Evolutionary conservation across 1,140 invertebrate species (phyloP).

Genomic region (Drosophila varians): DNA sequence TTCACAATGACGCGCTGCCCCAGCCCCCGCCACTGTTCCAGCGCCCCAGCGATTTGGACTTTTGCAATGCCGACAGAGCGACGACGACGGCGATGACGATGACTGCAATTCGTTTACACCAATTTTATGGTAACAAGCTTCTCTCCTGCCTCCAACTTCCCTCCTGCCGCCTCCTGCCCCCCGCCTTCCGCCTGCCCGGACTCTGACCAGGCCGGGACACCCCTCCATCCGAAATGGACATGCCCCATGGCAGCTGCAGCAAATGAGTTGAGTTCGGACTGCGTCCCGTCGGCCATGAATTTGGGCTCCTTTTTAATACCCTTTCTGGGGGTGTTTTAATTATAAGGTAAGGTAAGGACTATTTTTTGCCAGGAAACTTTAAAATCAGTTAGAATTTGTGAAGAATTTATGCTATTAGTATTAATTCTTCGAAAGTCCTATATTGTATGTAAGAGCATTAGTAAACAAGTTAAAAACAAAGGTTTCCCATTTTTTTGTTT

Average conservation of each 20-base stretch:
- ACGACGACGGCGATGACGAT: slow-evolving; percentile 34
- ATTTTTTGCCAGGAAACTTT: too few relatives aligned
- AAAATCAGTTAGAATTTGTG: too few relatives aligned
- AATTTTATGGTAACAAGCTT: slow-evolving; percentile 83
- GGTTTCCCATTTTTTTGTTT: slow-evolving; percentile 11
- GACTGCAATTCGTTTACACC: slow-evolving; percentile 83
- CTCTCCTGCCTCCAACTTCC: slow-evolving; percentile 12
- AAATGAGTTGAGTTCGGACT: slow-evolving; percentile 46
- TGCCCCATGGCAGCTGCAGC: slow-evolving; percentile 63
- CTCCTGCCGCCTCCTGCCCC: slow-evolving; percentile 18
- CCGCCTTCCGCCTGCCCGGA: slow-evolving; percentile 4
- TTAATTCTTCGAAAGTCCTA: too few relatives aligned
- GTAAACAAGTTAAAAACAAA: too few relatives aligned
- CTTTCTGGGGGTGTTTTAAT: not conserved
- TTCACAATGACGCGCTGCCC: slow-evolving; percentile 77
- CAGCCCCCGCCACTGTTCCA: not conserved
- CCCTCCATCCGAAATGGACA: slow-evolving; percentile 39
- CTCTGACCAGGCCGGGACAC: slow-evolving; percentile 1
- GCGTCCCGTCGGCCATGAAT: slow-evolving; percentile 16
- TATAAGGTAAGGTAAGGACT: too few relatives aligned
- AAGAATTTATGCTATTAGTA: too few relatives aligned
- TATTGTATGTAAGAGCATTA: too few relatives aligned
- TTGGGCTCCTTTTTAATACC: slow-evolving; percentile 15
- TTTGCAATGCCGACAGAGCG: slow-evolving; percentile 57
- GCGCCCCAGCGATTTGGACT: slow-evolving; percentile 25